A percentile compares a stretch with the other conserved stretches of the same genome.
These are phyloP conservation scores for Lates calcarifer DNA, from an alignment of 2,113 vertebrate species.

Conservation along the genomic window DNA sequence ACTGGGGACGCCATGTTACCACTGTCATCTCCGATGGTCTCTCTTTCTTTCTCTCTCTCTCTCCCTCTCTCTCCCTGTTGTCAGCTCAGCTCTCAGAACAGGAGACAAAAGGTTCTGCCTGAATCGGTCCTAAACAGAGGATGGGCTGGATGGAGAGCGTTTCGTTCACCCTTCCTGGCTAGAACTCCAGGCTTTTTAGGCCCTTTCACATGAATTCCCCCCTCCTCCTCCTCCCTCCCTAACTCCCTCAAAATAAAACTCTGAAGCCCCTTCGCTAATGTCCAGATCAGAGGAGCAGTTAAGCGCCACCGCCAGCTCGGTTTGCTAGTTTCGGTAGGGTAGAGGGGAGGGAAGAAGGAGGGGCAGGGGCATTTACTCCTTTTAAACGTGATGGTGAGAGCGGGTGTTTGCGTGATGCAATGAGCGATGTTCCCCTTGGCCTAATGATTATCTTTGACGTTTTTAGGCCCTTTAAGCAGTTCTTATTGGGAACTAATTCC, in stretches of 20 bases:
- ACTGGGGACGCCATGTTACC: slow-evolving; percentile 58
- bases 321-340: slow-evolving; percentile 50
- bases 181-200: slow-evolving; percentile 9
- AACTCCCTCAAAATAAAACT: slow-evolving; percentile 56
- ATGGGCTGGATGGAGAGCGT: slow-evolving; percentile 26
- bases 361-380: slow-evolving; percentile 57
- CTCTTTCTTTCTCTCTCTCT: slow-evolving; percentile 34
- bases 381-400: slow-evolving; percentile 50
- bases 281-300: slow-evolving; percentile 74
- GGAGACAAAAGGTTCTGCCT: slow-evolving; percentile 37
- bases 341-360: slow-evolving; percentile 41
- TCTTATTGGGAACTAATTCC: slow-evolving; percentile 81
- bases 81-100: slow-evolving; percentile 29
- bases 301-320: slow-evolving; percentile 57
- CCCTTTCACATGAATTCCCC: slow-evolving; percentile 31
- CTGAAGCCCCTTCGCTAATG: slow-evolving; percentile 62
- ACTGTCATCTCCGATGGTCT: slow-evolving; percentile 49
- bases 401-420: slow-evolving; percentile 64
- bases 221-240: too few relatives aligned
- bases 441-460: slow-evolving; percentile 76
- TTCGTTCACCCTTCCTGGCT: slow-evolving; percentile 39
- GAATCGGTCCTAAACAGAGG: slow-evolving; percentile 20
- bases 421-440: slow-evolving; percentile 60
- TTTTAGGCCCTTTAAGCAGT: slow-evolving; percentile 80
- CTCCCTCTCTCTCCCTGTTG: slow-evolving; percentile 20